Evolutionary conservation across 2,797 vertebrate genomes (phyloP), one percentile per base, ranked within the genome.

Genomic region (Alectoris magna): DNA sequence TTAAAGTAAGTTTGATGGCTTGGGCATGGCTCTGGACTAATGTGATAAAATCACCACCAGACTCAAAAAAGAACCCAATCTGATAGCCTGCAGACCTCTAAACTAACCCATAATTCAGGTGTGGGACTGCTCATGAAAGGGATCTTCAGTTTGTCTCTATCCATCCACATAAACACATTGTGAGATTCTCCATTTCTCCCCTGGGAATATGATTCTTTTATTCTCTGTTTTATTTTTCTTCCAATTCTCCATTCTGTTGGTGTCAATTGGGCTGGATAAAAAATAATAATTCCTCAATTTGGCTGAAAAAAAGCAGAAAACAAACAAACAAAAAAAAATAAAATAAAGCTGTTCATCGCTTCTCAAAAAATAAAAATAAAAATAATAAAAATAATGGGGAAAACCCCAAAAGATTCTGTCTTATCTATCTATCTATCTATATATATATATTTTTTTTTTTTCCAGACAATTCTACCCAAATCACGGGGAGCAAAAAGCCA

Each of bases 301-400:
- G 44, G 3, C 53, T 60, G 39, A 63, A 93, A 71, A 93, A 71
- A 53, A 84, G 24, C 19, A 71, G 39, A 70, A 93, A 71, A 46
- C 16, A 29, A 56, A 21, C 31, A 56, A 56, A 27, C 8, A 51
- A 76, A 78, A 67, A 29, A 10, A 31, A 84, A 67, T 14, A 53
- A 84, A 90, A 60, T 31, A 77, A 87, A 89, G 34, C 59, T 87
- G 3, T 44, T 71, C 26, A 48, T 11, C 63, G 51, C 74, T 66
- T 53, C 48, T 87, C 22, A 38, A 46, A 9, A 56, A 88, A 90
- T 14, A 51, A 51, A 14, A 26, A 53, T 5, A 27, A 16, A 27
- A 29, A 16, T 15, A 53, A 29, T 16, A 55, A 55, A 55, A 18
- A 21, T 18, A 31, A 31, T 31, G 27, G 67, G 90, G 8, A 87